Conservation (phyloP, 35 echinoderm and acorn worm genomes). For the Stichopus chloronotus region DNA sequence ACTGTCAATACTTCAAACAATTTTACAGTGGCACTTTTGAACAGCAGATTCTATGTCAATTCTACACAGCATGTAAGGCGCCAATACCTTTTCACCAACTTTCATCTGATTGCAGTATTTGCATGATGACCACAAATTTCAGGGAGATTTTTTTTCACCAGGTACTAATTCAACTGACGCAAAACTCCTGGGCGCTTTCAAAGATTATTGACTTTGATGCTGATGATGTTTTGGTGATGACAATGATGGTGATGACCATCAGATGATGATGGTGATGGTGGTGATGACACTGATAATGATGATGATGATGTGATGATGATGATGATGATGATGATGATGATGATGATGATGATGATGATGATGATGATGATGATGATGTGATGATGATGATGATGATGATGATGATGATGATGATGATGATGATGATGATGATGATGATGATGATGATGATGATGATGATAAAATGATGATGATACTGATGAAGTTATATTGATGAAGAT, state of each 20-base stretch:
- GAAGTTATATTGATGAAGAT: neutral
- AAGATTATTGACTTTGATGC: too few species aligned
- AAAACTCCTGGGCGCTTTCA: too few species aligned
- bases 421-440: neutral
- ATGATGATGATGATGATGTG: neutral
- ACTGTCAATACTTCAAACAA: too few species aligned
- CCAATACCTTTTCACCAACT: too few species aligned
- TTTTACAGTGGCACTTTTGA: too few species aligned
- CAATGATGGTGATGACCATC: neutral
- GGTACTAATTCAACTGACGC: too few species aligned
- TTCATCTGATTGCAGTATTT: too few species aligned
- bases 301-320: neutral
- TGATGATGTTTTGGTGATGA: neutral
- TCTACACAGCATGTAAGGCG: too few species aligned
- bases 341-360: conserved; percentile 25
- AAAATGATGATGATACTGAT: neutral
- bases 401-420: neutral
- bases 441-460: conserved; percentile 15
- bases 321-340: conserved; percentile 17
- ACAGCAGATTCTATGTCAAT: too few species aligned
- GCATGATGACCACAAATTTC: too few species aligned
- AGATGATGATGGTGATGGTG: neutral
- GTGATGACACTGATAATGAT: neutral
- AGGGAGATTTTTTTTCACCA: too few species aligned
- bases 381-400: neutral